Percentiles rank a stretch among this genome's conserved stretches.
Conservation (phyloP, 2,113 vertebrate genomes). For the Gracilinanus agilis region DNA sequence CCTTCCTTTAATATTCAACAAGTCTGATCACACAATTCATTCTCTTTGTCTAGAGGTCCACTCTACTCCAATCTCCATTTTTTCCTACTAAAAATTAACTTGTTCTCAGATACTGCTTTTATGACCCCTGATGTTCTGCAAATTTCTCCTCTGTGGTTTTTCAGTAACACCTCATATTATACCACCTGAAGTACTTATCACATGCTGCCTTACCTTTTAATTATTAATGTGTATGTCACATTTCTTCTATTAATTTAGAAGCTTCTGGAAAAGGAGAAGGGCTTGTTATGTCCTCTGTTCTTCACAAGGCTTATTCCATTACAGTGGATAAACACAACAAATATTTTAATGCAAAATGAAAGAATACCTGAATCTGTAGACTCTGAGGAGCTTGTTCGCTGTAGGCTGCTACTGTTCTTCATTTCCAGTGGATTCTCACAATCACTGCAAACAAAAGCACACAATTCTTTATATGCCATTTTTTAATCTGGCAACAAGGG, state of each 20-base stretch:
- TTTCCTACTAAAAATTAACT: neutral
- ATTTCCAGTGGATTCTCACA: conserved; percentile 47
- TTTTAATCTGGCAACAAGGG: accelerated
- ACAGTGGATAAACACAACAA: accelerated
- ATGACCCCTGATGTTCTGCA: neutral
- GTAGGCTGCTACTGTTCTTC: conserved; percentile 69
- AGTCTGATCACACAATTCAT: neutral
- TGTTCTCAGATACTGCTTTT: neutral
- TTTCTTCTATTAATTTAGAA: neutral
- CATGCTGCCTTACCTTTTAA: accelerated
- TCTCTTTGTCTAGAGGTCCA: neutral
- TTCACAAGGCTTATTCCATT: accelerated
- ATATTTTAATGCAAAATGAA: accelerated
- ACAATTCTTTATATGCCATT: accelerated
- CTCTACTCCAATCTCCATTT: neutral
- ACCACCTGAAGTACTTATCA: neutral
- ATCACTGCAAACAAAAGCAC: conserved; percentile 72
- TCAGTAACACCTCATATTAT: neutral
- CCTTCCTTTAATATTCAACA: neutral
- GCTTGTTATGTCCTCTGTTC: neutral
- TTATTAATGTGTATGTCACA: neutral
- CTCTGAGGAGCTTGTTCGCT: conserved; percentile 81
- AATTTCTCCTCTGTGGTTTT: neutral
- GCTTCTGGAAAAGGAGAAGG: neutral
- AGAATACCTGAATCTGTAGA: conserved; percentile 86